These are phyloP conservation scores for Notolabrus celidotus DNA, from an alignment of 2,797 vertebrate species.

Conservation along the genomic window DNA sequence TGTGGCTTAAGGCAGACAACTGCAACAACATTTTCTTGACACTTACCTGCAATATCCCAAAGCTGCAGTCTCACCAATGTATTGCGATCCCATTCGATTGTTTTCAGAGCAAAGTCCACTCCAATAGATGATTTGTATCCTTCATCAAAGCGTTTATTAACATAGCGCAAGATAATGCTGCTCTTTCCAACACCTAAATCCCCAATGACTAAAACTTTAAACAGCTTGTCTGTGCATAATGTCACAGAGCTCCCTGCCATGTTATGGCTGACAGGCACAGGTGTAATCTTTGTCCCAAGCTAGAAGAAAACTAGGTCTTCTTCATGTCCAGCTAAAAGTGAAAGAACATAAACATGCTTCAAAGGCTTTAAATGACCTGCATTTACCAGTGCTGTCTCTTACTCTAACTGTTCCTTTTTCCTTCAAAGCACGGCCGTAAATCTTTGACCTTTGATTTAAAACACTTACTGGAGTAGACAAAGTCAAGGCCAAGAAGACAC, in stretches of 20 bases:
- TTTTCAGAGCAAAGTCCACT: constrained; percentile 90
- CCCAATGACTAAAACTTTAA: constrained; percentile 89
- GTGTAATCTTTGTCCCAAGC: neutral
- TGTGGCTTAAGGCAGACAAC: neutral
- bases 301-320: neutral
- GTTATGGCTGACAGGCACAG: neutral
- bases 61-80: constrained; percentile 90
- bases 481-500: neutral
- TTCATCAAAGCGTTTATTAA: constrained; percentile 87
- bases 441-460: constrained; percentile 36
- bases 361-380: neutral
- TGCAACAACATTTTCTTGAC: neutral
- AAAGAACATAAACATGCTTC: neutral
- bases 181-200: constrained; percentile 88
- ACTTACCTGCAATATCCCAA: constrained; percentile 90
- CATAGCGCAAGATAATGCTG: constrained; percentile 87
- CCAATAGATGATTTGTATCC: constrained; percentile 87
- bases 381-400: neutral
- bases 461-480: neutral
- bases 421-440: constrained; percentile 39
- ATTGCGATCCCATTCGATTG: constrained; percentile 85
- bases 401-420: neutral
- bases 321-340: neutral
- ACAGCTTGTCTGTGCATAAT: constrained; percentile 82
- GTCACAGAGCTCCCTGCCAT: constrained; percentile 25